Evolutionary conservation across 2,113 vertebrate species (phyloP).

Genomic region (Clupea harengus): DNA sequence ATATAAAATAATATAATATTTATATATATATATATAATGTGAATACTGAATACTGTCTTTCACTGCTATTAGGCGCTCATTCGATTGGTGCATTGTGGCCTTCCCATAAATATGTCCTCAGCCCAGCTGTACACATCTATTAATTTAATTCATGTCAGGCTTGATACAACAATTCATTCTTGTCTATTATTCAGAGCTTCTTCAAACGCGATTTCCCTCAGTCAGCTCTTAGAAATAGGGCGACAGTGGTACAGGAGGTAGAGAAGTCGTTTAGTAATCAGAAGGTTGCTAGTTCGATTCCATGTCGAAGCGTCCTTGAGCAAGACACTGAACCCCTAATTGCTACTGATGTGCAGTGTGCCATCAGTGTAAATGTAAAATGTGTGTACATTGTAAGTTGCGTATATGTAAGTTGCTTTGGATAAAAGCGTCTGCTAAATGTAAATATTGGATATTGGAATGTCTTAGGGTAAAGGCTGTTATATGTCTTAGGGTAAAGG

Average conservation of each 20-base stretch:
- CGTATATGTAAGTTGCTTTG: no score
- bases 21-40: neutral
- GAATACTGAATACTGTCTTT: neutral
- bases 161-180: constrained; percentile 14
- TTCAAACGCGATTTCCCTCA: neutral
- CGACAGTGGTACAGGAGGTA: no score
- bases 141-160: neutral
- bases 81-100: neutral
- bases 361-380: no score
- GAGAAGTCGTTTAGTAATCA: no score
- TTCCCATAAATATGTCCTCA: neutral
- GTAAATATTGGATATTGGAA: neutral
- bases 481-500: neutral
- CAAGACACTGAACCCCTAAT: no score
- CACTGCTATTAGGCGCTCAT: neutral
- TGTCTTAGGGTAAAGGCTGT: neutral
- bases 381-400: no score
- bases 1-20: neutral
- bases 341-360: no score
- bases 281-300: no score
- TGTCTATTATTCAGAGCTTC: neutral
- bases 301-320: no score
- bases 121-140: neutral
- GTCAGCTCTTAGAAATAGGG: neutral
- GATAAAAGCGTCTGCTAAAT: no score